These are phyloP conservation scores for Mythimna ferrago DNA, from an alignment of 2,888 invertebrate species.

Conservation along the genomic window DNA sequence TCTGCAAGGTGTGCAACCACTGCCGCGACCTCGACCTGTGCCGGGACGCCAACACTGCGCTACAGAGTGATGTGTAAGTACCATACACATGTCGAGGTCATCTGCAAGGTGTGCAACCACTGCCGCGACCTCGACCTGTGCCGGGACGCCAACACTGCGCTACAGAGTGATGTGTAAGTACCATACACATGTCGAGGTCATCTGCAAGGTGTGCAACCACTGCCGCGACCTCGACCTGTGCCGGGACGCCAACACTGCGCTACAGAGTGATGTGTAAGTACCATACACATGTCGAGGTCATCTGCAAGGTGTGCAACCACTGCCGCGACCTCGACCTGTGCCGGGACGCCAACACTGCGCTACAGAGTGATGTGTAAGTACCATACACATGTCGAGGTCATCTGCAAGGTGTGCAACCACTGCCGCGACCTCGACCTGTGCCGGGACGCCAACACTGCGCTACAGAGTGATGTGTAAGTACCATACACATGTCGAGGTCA, in stretches of 20 bases:
- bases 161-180: slow-evolving; percentile 90
- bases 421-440: slow-evolving; percentile 98
- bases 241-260: slow-evolving; percentile 90
- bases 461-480: slow-evolving; percentile 68
- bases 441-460: slow-evolving; percentile 93
- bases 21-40: slow-evolving; percentile 98
- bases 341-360: slow-evolving; percentile 93
- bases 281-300: slow-evolving; percentile 71
- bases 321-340: slow-evolving; percentile 98
- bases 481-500: background rate
- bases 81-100: background rate
- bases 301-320: slow-evolving; percentile 98
- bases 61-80: slow-evolving; percentile 91
- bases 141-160: slow-evolving; percentile 93
- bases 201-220: slow-evolving; percentile 3
- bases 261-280: slow-evolving; percentile 86
- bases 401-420: slow-evolving; percentile 98
- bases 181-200: background rate
- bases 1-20: slow-evolving; percentile 98
- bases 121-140: slow-evolving; percentile 98
- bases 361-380: slow-evolving; percentile 68
- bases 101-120: slow-evolving; percentile 96
- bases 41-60: slow-evolving; percentile 93
- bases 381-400: slow-evolving; percentile 71
- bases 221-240: slow-evolving; percentile 7